phyloP scores from a whole-genome alignment of 1,140 invertebrate genomes.

The Rhyacophila brunnea region DNA sequence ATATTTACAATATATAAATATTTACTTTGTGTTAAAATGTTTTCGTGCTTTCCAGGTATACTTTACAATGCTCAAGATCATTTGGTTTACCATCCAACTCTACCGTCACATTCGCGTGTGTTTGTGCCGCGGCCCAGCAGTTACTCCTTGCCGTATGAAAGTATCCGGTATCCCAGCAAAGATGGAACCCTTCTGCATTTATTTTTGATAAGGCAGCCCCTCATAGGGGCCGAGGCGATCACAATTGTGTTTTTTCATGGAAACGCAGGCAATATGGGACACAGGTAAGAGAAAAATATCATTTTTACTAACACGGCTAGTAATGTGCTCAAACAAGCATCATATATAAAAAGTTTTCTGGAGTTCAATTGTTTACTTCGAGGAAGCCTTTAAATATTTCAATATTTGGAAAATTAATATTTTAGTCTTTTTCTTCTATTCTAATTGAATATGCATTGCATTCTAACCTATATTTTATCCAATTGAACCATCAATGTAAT shows the following conservation, averaged over 20 bases:
- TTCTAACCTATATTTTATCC: too few species aligned
- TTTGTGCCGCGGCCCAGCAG: slow-evolving; percentile 83
- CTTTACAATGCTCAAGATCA: slow-evolving; percentile 84
- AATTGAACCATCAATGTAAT: too few species aligned
- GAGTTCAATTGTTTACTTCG: too few species aligned
- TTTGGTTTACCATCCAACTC: slow-evolving; percentile 84
- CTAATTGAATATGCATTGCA: too few species aligned
- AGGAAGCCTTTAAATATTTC: too few species aligned
- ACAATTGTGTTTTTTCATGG: slow-evolving; percentile 92
- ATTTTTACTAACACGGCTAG: too few species aligned
- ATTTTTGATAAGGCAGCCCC: slow-evolving; percentile 81
- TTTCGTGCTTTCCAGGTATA: slow-evolving; percentile 58
- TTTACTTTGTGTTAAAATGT: slow-evolving; percentile 12
- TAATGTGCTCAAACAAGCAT: too few species aligned
- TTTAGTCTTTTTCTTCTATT: too few species aligned
- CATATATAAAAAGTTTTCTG: too few species aligned
- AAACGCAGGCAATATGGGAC: slow-evolving; percentile 95
- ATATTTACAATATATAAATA: slow-evolving; percentile 30
- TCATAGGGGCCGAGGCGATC: slow-evolving; percentile 64
- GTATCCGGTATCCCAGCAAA: slow-evolving; percentile 70
- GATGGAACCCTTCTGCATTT: slow-evolving; percentile 84
- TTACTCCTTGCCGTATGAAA: slow-evolving; percentile 83
- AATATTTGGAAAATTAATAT: too few species aligned
- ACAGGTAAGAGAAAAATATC: slow-evolving; percentile 67
- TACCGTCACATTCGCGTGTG: slow-evolving; percentile 80